Conservation (phyloP, 2,888 invertebrate genomes). For the Nomada fucata region DNA sequence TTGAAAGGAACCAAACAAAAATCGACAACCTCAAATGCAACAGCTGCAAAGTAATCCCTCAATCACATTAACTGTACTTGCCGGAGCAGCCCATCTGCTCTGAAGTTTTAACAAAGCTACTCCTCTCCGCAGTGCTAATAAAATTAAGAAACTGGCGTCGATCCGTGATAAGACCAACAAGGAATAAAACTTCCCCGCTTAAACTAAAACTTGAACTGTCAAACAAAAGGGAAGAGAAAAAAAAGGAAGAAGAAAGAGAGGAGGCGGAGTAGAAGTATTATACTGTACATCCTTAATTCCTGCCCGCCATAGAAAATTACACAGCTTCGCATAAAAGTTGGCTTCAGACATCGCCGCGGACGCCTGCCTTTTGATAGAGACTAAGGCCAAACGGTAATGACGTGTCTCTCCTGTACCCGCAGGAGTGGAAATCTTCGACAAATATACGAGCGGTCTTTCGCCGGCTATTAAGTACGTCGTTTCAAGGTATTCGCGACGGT, state of each 20-base stretch:
- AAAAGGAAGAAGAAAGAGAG: neutral
- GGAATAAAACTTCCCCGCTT: slow-evolving; percentile 8
- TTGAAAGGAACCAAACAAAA: neutral
- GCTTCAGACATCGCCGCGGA: neutral
- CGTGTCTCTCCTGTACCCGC: neutral
- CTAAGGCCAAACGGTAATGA: neutral
- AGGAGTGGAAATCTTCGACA: slow-evolving; percentile 10
- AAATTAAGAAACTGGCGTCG: slow-evolving; percentile 18
- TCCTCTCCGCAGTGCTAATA: slow-evolving; percentile 1
- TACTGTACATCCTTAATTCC: too few relatives aligned
- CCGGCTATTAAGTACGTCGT: slow-evolving; percentile 62
- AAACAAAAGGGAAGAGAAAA: neutral
- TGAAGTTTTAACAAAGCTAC: slow-evolving; percentile 6
- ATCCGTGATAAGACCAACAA: slow-evolving; percentile 13
- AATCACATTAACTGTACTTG: neutral
- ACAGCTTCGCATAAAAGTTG: neutral
- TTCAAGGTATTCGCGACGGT: slow-evolving; percentile 49
- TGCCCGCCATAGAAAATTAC: neutral
- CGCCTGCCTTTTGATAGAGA: neutral
- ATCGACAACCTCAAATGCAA: neutral
- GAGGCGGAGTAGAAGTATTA: too few relatives aligned
- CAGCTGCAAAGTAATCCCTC: too few relatives aligned
- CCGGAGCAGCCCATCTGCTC: neutral
- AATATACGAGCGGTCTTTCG: slow-evolving; percentile 49
- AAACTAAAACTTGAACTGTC: neutral